Conservation (phyloP, 1,140 invertebrate species). For the Achatina immaculata region DNA sequence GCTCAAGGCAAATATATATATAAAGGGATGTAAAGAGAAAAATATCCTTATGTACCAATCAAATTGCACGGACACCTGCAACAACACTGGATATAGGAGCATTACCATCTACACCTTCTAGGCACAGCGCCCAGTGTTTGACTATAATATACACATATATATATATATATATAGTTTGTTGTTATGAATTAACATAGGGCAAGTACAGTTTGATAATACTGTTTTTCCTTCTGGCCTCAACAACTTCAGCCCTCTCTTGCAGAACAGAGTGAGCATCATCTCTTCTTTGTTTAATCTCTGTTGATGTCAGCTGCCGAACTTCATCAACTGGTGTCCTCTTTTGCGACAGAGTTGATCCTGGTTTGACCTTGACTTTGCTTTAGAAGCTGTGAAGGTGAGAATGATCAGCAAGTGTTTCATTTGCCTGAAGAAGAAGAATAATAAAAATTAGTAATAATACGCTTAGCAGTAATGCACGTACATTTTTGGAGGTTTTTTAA, state of each 20-base stretch:
- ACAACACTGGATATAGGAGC: too few species aligned
- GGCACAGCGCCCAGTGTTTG: too few species aligned
- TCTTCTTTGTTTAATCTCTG: constrained; percentile 54
- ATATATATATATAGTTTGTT: too few species aligned
- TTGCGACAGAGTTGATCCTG: constrained; percentile 47
- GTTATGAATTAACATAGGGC: constrained; percentile 55
- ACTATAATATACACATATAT: too few species aligned
- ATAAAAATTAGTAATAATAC: too few species aligned
- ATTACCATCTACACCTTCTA: too few species aligned
- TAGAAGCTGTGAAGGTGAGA: constrained; percentile 38
- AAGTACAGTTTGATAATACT: constrained; percentile 60
- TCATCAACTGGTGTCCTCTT: constrained; percentile 45
- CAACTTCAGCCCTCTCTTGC: constrained; percentile 54
- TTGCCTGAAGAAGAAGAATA: constrained; percentile 28
- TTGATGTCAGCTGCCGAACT: constrained; percentile 43
- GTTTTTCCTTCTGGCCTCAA: constrained; percentile 51
- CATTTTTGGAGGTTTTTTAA: too few species aligned
- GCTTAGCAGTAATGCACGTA: too few species aligned
- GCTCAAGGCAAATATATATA: too few species aligned
- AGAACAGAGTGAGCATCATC: constrained; percentile 61
- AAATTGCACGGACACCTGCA: too few species aligned
- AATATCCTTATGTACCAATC: too few species aligned
- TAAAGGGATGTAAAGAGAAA: too few species aligned
- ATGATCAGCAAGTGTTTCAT: constrained; percentile 51
- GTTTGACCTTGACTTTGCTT: constrained; percentile 58